Evolutionary conservation across 1,140 invertebrate species (phyloP), one percentile per base, ranked within the genome.

Genomic region (Drosophila murphyi): DNA sequence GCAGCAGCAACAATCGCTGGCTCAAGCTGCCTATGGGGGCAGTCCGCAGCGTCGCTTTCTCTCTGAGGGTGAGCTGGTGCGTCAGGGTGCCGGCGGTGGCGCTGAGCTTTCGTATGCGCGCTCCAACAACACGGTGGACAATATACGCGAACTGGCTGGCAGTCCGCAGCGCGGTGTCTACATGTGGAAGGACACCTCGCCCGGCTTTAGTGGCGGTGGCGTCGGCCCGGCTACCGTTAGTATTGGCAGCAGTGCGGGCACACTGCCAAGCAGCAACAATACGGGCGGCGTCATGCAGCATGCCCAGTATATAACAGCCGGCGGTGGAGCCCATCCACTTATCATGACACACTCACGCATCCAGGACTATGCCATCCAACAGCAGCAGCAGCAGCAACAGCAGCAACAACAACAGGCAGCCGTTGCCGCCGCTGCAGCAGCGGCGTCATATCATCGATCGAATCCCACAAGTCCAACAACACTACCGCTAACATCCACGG

Each of bases 21-120:
- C 86, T 0, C 78, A 87, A 59, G 80, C 79, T 35, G 93, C 92
- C 52, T 83, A 90, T 31, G 93, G 93, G 31, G 94, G 94, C 54
- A 96, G 95, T 91, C 96, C 97, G 3, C 96, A 97, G 92, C 94
- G 97, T 1, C 95, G 97, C 55, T 97, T 97, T 92, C 94, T 97
- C 34, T 97, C 96, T 7, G 97, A 97, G 92, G 96, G 96, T 60
- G 97, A 97, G 92, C 93, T 97, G 69, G 94, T 97, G 54, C 94
- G 96, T n/a, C 96, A 96, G 80, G 94, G 93, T 39, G 94, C 94
- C 10, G 94, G 94, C 76, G 39, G 39, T 4, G 79, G 76, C 32
- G 91, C 82, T 32, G 94, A 94, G 68, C 87, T 94, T 41, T 93
- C 93, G 4, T 94, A 94, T 80, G 93, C 94, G 4, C 80, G 94